Conservation (phyloP, 2,797 vertebrate genomes). For the Adrianichthys oophorus region DNA sequence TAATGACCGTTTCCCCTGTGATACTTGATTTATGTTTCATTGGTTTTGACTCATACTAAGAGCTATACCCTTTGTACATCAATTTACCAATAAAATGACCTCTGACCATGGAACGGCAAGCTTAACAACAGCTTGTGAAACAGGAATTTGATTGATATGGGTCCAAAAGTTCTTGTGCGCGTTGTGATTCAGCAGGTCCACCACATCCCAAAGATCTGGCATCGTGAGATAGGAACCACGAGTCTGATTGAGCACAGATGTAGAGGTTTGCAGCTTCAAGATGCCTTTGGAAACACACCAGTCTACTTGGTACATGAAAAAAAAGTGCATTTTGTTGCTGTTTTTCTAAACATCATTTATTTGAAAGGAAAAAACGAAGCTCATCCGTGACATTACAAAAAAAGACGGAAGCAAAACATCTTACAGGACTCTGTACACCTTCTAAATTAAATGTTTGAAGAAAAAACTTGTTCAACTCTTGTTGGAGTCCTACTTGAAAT, state of each 20-base stretch:
- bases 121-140: slow-evolving; percentile 21
- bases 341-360: not conserved
- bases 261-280: slow-evolving; percentile 39
- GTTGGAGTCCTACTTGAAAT: too few species aligned
- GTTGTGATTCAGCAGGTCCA: slow-evolving; percentile 70
- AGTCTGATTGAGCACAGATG: slow-evolving; percentile 67
- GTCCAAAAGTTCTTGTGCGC: slow-evolving; percentile 21
- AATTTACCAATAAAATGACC: not conserved
- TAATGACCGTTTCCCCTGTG: slow-evolving; percentile 3
- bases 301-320: slow-evolving; percentile 29
- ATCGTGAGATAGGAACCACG: slow-evolving; percentile 38
- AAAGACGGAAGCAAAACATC: slow-evolving; percentile 5
- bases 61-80: not conserved
- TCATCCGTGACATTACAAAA: slow-evolving; percentile 6
- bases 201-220: slow-evolving; percentile 66
- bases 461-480: too few species aligned
- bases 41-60: slow-evolving; percentile 3
- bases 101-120: slow-evolving; percentile 7
- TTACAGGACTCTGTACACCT: too few species aligned
- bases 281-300: slow-evolving; percentile 40
- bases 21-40: not conserved
- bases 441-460: too few species aligned
- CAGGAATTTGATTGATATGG: slow-evolving; percentile 6
- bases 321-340: slow-evolving; percentile 19
- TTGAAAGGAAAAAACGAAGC: slow-evolving; percentile 8